Conservation (phyloP, 2,888 invertebrate genomes). For the Eledone cirrhosa region DNA sequence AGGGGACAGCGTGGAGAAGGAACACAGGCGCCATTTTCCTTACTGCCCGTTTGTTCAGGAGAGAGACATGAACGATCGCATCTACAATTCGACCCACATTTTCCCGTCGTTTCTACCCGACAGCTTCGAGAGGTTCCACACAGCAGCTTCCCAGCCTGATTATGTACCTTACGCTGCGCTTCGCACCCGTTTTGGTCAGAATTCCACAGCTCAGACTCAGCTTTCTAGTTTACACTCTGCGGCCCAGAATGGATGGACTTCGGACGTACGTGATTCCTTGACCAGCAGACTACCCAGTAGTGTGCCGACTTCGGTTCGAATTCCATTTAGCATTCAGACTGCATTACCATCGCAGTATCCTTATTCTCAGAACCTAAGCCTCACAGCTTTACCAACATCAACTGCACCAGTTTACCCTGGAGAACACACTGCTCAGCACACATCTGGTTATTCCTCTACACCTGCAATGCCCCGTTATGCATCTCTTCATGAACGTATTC, state of each 20-base stretch:
- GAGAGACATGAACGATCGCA: constrained; percentile 32
- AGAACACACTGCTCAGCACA: constrained; percentile 11
- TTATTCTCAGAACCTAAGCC: constrained; percentile 24
- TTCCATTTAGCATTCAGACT: constrained; percentile 23
- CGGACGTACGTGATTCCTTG: constrained; percentile 23
- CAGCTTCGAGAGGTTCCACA: constrained; percentile 24
- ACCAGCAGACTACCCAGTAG: constrained; percentile 21
- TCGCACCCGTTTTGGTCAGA: constrained; percentile 25
- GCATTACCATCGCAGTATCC: constrained; percentile 21
- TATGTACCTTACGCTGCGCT: constrained; percentile 21
- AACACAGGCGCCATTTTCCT: constrained; percentile 89
- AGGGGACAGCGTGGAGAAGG: constrained; percentile 88
- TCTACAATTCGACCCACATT: constrained; percentile 10
- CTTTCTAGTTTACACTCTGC: constrained; percentile 23
- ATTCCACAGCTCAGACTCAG: constrained; percentile 10
- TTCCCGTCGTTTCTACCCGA: background rate
- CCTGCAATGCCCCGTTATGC: constrained; percentile 24
- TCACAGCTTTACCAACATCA: constrained; percentile 12
- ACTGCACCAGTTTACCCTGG: constrained; percentile 23
- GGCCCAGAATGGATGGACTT: constrained; percentile 19
- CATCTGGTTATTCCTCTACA: constrained; percentile 23
- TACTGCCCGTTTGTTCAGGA: constrained; percentile 78
- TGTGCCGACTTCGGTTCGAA: constrained; percentile 11
- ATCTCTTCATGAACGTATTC: constrained; percentile 22
- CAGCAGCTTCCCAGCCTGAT: constrained; percentile 15